Percentiles rank a stretch among this genome's conserved stretches.
Evolutionary conservation across 2,113 vertebrate genomes (phyloP).

Genomic region (Erythrolamprus reginae): DNA sequence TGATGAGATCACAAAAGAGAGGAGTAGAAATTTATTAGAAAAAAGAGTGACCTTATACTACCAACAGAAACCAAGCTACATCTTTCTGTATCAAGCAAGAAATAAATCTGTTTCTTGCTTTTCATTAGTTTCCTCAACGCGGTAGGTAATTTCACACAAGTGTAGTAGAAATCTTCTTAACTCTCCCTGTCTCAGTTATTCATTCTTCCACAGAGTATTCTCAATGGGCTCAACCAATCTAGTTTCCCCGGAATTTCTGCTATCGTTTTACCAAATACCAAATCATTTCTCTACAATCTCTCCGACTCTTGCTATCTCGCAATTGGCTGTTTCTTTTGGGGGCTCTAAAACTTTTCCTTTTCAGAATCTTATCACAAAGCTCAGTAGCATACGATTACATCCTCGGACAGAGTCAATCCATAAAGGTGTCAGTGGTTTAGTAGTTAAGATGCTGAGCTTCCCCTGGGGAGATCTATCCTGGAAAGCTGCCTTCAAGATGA

Average conservation of each 20-base stretch:
- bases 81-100: background rate
- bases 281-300: background rate
- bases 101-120: slow-evolving; percentile 2
- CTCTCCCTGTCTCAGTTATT: background rate
- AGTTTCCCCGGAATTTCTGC: background rate
- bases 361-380: background rate
- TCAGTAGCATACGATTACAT: background rate
- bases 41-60: background rate
- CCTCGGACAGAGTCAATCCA: background rate
- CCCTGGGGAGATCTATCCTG: background rate
- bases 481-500: background rate
- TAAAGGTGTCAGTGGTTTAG: background rate
- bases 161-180: background rate
- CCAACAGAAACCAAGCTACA: background rate
- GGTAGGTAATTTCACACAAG: background rate
- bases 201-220: slow-evolving; percentile 13
- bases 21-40: background rate
- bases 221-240: background rate
- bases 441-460: background rate
- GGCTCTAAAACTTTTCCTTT: background rate
- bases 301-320: background rate
- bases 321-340: background rate
- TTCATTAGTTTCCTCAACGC: background rate
- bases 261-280: background rate
- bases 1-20: background rate